Conservation (phyloP, 1,140 invertebrate species). For the Papilio helenus region DNA sequence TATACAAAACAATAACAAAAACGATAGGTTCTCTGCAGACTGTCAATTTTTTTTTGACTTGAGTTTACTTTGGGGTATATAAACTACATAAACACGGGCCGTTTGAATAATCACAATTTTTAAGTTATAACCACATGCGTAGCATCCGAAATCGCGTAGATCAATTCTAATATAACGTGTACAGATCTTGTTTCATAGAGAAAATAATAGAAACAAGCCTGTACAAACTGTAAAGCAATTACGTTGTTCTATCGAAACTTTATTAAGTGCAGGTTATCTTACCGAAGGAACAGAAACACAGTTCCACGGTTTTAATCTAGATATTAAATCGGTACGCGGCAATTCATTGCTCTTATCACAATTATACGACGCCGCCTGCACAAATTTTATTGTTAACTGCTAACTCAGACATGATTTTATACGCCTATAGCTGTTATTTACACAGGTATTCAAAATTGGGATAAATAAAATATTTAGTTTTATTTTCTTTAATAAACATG, state of each 20-base stretch:
- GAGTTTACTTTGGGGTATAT: background rate
- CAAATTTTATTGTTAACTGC: conserved; percentile 35
- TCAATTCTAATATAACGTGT: too few species aligned
- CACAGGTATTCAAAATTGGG: background rate
- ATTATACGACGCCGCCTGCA: conserved; percentile 37
- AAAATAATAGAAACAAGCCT: background rate
- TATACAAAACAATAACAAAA: background rate
- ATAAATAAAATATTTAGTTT: background rate
- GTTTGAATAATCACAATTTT: too few species aligned
- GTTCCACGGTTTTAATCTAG: conserved; percentile 18
- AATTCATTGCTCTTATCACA: conserved; percentile 32
- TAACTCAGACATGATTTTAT: conserved; percentile 34
- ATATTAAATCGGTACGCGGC: conserved; percentile 33
- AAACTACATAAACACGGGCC: too few species aligned
- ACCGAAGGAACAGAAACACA: conserved; percentile 11
- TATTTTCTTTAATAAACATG: too few species aligned
- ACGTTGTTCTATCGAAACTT: conserved; percentile 35
- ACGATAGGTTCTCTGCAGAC: background rate
- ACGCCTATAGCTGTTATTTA: conserved; percentile 29
- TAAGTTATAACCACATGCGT: too few species aligned
- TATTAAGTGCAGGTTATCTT: conserved; percentile 36
- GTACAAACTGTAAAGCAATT: conserved; percentile 28
- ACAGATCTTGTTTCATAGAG: background rate
- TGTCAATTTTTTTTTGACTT: background rate
- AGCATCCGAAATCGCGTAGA: too few species aligned